Conservation (phyloP, 2,797 vertebrate genomes). For the Acipenser oxyrinchus region DNA sequence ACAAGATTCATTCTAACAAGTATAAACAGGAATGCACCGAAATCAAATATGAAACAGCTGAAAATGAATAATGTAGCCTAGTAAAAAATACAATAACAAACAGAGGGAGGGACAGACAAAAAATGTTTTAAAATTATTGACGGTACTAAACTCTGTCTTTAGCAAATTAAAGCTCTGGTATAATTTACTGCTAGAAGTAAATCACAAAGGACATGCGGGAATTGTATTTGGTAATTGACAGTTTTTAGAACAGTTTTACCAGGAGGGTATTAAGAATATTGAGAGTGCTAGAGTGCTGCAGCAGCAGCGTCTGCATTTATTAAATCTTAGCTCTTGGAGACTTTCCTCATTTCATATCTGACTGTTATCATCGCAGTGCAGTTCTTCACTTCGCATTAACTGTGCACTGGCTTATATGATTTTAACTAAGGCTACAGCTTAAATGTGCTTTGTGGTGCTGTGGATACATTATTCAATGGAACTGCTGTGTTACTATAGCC, state of each 20-base stretch:
- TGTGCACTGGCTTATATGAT: no score
- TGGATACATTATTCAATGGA: no score
- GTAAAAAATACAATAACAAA: slow-evolving; percentile 2
- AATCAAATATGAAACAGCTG: neutral
- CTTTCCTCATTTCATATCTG: slow-evolving; percentile 1
- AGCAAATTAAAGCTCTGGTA: slow-evolving; percentile 21
- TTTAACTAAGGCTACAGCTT: no score
- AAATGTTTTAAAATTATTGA: slow-evolving; percentile 21
- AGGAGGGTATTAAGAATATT: slow-evolving; percentile 15
- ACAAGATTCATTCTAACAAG: slow-evolving; percentile 14
- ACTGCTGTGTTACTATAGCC: no score
- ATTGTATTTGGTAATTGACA: slow-evolving; percentile 20
- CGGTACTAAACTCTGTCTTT: slow-evolving; percentile 20
- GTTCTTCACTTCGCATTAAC: neutral
- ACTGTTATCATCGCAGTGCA: slow-evolving; percentile 1
- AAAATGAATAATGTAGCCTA: no score
- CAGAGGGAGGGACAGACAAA: neutral
- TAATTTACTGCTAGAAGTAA: slow-evolving; percentile 9
- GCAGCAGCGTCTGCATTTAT: slow-evolving; percentile 5
- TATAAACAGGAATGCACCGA: neutral
- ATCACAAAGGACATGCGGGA: slow-evolving; percentile 8
- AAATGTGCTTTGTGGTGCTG: no score
- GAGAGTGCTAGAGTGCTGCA: slow-evolving; percentile 12
- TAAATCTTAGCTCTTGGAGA: neutral
- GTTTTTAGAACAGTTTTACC: slow-evolving; percentile 19